Evolutionary conservation across 2,888 invertebrate species (phyloP).

Genomic region (Sclerodermus sp.): DNA sequence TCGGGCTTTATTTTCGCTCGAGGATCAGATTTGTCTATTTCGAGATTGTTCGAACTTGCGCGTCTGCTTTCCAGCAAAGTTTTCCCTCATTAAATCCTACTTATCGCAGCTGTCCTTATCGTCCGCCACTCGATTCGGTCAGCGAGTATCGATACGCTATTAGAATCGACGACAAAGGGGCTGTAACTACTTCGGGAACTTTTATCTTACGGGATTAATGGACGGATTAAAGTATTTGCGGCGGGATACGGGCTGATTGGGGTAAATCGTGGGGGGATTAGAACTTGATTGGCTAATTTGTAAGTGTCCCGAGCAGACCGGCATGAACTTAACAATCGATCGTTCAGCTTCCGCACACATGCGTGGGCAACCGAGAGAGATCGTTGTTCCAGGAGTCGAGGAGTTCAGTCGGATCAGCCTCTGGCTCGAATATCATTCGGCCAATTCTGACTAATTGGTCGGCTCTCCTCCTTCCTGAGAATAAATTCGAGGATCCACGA

Average conservation of each 20-base stretch:
- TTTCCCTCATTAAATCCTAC: too few relatives aligned
- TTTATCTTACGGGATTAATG: slow-evolving; percentile 58
- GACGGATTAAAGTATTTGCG: slow-evolving; percentile 57
- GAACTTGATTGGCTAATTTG: slow-evolving; percentile 59
- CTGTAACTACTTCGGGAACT: slow-evolving; percentile 51
- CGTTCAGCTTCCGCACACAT: slow-evolving; percentile 9
- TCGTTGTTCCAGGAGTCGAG: too few relatives aligned
- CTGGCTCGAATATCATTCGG: too few relatives aligned
- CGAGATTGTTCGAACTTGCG: too few relatives aligned
- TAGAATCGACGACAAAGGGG: slow-evolving; percentile 52
- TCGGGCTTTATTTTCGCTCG: too few relatives aligned
- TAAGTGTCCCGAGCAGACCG: slow-evolving; percentile 54
- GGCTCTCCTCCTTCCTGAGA: too few relatives aligned
- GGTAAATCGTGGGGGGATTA: slow-evolving; percentile 53
- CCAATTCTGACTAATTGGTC: too few relatives aligned
- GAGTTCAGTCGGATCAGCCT: too few relatives aligned
- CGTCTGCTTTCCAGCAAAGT: too few relatives aligned
- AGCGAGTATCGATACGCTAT: slow-evolving; percentile 26
- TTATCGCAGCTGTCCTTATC: slow-evolving; percentile 16
- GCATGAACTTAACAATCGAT: slow-evolving; percentile 53
- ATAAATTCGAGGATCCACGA: too few relatives aligned
- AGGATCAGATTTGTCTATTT: too few relatives aligned
- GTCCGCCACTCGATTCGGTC: slow-evolving; percentile 16
- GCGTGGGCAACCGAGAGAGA: too few relatives aligned
- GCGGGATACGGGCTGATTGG: slow-evolving; percentile 52